Percentiles rank a stretch among this genome's conserved stretches.
Conservation (phyloP, 2,113 vertebrate species). For the Lampris megalopsis region DNA sequence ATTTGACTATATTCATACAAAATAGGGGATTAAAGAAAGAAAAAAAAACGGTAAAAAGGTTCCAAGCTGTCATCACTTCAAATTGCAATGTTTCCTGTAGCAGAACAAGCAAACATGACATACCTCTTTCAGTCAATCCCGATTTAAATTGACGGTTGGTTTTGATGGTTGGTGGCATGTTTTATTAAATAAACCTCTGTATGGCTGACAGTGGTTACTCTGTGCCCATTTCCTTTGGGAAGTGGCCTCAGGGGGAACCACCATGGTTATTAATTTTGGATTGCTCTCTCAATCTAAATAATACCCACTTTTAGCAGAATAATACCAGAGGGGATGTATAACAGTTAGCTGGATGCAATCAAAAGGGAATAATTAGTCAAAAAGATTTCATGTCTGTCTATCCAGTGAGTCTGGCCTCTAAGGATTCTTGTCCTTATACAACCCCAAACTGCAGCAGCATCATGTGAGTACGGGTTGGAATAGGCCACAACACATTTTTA, state of each 20-base stretch:
- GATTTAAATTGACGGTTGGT: constrained; percentile 17
- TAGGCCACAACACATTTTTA: too few relatives aligned
- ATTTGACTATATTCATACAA: too few relatives aligned
- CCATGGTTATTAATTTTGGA: constrained; percentile 4
- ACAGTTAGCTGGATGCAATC: constrained; percentile 8
- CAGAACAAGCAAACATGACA: constrained; percentile 8
- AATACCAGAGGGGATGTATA: constrained; percentile 11
- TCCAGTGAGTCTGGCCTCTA: background rate
- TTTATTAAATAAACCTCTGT: background rate
- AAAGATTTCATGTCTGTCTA: background rate
- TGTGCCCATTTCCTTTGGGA: constrained; percentile 8
- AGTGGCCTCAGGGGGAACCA: constrained; percentile 15
- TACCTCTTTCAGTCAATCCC: background rate
- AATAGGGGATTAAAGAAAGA: background rate
- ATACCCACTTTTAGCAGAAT: constrained; percentile 13
- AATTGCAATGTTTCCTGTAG: constrained; percentile 13
- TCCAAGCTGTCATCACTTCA: background rate
- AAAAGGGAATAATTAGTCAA: constrained; percentile 19
- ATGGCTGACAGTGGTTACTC: background rate
- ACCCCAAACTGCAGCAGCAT: background rate
- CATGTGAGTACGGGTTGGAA: too few relatives aligned
- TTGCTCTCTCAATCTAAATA: constrained; percentile 12
- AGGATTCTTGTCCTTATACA: background rate
- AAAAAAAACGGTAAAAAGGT: background rate
- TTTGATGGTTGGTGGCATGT: constrained; percentile 9